These are phyloP conservation scores for Tachysurus vachellii DNA, from an alignment of 2,113 vertebrate species.

Conservation along the genomic window DNA sequence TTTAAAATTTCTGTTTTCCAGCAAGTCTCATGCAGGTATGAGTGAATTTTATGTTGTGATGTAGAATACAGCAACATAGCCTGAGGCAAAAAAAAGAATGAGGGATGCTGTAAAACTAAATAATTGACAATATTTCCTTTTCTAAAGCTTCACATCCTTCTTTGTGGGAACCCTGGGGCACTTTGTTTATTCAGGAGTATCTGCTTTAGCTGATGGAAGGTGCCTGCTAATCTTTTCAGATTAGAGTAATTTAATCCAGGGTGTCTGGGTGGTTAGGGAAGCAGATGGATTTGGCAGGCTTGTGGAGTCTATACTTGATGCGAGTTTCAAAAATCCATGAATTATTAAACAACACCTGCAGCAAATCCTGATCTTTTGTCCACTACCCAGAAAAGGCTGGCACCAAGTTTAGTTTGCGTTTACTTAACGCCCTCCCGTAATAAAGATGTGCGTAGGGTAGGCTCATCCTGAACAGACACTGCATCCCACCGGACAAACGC, in stretches of 20 bases:
- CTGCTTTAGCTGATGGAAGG: constrained; percentile 16
- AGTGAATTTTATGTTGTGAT: background rate
- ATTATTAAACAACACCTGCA: constrained; percentile 62
- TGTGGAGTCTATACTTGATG: constrained; percentile 41
- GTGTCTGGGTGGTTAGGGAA: constrained; percentile 29
- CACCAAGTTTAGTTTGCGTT: constrained; percentile 40
- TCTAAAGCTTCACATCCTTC: background rate
- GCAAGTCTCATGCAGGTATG: background rate
- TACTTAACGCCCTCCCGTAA: constrained; percentile 44
- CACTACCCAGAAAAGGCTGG: constrained; percentile 43
- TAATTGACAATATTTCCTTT: constrained; percentile 5
- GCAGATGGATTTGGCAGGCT: constrained; percentile 47
- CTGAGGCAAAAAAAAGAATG: background rate
- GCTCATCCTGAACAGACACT: constrained; percentile 34
- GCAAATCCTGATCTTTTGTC: constrained; percentile 57
- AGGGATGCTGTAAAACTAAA: background rate
- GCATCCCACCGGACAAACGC: constrained; percentile 46
- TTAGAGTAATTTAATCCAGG: constrained; percentile 40
- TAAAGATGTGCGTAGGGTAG: constrained; percentile 31
- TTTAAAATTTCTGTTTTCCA: constrained; percentile 7
- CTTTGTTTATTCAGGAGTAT: constrained; percentile 10
- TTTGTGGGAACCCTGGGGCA: background rate
- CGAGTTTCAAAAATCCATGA: constrained; percentile 51
- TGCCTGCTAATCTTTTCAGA: constrained; percentile 32
- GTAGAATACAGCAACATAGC: background rate